Conservation (phyloP, 2,888 invertebrate genomes). For the Homarus gammarus region DNA sequence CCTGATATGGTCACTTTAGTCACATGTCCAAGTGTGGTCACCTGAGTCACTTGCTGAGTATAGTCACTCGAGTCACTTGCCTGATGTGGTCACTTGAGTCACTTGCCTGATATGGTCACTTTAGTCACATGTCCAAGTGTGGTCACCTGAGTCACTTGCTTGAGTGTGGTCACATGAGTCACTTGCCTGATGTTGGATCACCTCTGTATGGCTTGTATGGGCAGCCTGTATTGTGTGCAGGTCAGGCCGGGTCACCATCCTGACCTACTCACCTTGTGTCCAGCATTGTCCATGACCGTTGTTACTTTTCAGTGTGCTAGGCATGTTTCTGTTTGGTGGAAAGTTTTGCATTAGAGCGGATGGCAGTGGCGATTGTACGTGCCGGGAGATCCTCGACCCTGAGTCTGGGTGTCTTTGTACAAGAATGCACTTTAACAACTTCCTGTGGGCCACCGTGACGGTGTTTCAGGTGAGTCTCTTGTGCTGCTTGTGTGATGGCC, state of each 20-base stretch:
- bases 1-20: background rate
- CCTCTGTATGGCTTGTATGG: slow-evolving; percentile 22
- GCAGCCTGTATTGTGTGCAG: slow-evolving; percentile 55
- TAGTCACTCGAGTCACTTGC: too few species aligned
- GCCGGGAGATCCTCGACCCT: slow-evolving; percentile 93
- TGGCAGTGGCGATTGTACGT: slow-evolving; percentile 87
- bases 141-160: background rate
- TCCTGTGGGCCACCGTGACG: slow-evolving; percentile 97
- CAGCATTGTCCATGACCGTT: slow-evolving; percentile 66
- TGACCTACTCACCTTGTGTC: slow-evolving; percentile 48
- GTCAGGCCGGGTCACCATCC: slow-evolving; percentile 42
- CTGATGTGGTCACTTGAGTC: background rate
- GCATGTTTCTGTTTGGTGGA: slow-evolving; percentile 99
- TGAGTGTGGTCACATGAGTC: too few species aligned
- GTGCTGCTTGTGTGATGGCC: background rate
- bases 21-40: background rate
- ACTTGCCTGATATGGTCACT: background rate
- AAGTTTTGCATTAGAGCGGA: slow-evolving; percentile 99
- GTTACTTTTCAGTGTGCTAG: slow-evolving; percentile 91
- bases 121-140: background rate
- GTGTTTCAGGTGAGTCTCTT: slow-evolving; percentile 93
- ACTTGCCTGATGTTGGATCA: too few species aligned
- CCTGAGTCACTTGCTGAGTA: background rate
- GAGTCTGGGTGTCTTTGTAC: slow-evolving; percentile 96
- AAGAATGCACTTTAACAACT: slow-evolving; percentile 99